Percentiles rank a stretch among this genome's conserved stretches.
phyloP scores from a whole-genome alignment of 2,888 invertebrate species.

The Pachliopta kotzebuea region DNA sequence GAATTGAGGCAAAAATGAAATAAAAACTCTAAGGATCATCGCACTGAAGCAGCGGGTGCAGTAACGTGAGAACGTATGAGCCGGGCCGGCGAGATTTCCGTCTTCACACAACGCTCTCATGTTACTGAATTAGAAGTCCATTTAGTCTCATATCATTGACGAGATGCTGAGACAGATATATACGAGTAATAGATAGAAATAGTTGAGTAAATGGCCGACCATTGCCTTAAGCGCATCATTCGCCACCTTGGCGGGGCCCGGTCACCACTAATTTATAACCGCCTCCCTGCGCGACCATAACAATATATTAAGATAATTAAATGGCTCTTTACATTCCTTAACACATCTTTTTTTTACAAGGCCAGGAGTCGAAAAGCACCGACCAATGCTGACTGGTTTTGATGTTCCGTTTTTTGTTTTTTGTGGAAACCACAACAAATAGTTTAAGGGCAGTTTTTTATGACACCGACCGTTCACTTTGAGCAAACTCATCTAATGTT shows the following conservation, averaged over 20 bases:
- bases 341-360: constrained; percentile 76
- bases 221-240: constrained; percentile 45
- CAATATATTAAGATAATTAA: constrained; percentile 81
- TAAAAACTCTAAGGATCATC: constrained; percentile 71
- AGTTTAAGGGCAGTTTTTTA: constrained; percentile 74
- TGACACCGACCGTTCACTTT: constrained; percentile 61
- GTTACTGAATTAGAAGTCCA: constrained; percentile 24
- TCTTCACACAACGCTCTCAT: constrained; percentile 23
- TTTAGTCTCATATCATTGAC: constrained; percentile 3
- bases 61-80: constrained; percentile 49
- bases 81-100: constrained; percentile 29
- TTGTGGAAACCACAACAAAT: constrained; percentile 77
- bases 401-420: constrained; percentile 66
- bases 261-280: constrained; percentile 71
- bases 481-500: constrained; percentile 51
- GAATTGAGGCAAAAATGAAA: constrained; percentile 68
- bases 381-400: constrained; percentile 78
- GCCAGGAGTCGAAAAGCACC: constrained; percentile 73
- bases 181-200: constrained; percentile 21
- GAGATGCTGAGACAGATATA: not conserved
- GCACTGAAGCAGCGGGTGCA: constrained; percentile 66
- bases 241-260: constrained; percentile 58
- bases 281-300: constrained; percentile 74
- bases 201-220: constrained; percentile 35
- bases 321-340: constrained; percentile 80